phyloP scores from a whole-genome alignment of 2,113 vertebrate genomes.

The Leucoraja erinaceus region DNA sequence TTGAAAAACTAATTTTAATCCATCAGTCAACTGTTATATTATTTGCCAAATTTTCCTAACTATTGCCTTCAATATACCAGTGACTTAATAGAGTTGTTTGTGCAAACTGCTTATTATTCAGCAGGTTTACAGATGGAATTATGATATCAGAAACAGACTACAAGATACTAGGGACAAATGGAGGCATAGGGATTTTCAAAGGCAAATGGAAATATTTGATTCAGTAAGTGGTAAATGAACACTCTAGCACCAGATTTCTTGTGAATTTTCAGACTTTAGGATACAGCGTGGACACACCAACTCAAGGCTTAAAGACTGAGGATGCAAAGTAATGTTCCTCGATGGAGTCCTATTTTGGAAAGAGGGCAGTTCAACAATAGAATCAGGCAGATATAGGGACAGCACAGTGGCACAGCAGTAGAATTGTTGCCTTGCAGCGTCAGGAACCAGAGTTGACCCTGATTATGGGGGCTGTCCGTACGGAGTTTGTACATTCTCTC shows the following conservation, averaged over 20 bases:
- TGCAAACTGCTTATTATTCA: slow-evolving; percentile 6
- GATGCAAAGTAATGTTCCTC: neutral
- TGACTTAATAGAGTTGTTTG: neutral
- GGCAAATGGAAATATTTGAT: neutral
- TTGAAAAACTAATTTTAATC: neutral
- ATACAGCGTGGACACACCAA: no score
- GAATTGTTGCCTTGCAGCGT: no score
- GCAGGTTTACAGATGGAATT: neutral
- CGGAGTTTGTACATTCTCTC: no score
- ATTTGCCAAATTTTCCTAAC: neutral
- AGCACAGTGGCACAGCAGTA: no score
- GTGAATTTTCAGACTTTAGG: neutral
- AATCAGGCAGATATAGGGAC: neutral
- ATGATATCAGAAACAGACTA: neutral
- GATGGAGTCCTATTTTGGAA: neutral
- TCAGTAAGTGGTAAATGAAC: neutral
- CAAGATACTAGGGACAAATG: slow-evolving; percentile 1
- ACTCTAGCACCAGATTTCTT: neutral
- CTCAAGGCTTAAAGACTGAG: neutral
- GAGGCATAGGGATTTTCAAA: neutral
- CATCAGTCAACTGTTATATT: neutral
- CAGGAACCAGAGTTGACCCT: no score
- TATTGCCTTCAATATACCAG: neutral
- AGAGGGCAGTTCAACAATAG: neutral
- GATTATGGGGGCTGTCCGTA: no score